Evolutionary conservation across 2,113 vertebrate genomes (phyloP).

Genomic region (Bubo blakistoni): DNA sequence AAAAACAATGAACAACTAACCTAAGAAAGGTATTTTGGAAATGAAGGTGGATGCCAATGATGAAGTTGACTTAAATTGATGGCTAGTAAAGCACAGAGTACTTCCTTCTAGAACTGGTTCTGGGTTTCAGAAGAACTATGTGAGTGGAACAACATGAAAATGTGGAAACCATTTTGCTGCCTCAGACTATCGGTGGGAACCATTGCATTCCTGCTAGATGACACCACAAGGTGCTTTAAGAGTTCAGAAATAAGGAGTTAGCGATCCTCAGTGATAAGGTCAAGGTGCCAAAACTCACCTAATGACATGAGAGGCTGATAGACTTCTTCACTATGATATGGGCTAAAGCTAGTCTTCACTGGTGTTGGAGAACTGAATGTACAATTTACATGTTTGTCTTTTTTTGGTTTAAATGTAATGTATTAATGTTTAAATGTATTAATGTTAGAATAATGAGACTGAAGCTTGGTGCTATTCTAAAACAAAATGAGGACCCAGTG

Average conservation of each 20-base stretch:
- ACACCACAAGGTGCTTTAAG: background rate
- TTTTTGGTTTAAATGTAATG: background rate
- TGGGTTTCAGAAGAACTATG: background rate
- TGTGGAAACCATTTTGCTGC: background rate
- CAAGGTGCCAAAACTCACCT: background rate
- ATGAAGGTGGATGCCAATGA: background rate
- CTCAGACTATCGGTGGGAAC: background rate
- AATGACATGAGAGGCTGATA: background rate
- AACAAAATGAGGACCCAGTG: background rate
- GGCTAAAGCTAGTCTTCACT: background rate
- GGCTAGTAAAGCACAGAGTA: accelerated
- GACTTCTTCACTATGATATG: accelerated
- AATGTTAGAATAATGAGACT: background rate
- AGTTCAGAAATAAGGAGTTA: background rate
- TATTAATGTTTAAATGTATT: background rate
- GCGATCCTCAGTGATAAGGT: background rate
- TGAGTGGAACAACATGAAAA: background rate
- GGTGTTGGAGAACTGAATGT: background rate
- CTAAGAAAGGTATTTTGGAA: background rate
- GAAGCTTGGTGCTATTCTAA: background rate
- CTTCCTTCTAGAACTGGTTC: background rate
- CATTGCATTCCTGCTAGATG: background rate
- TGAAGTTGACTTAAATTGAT: background rate
- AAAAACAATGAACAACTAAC: background rate
- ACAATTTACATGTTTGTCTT: background rate